phyloP scores from a whole-genome alignment of 2,113 vertebrate genomes.

The Aythya baeri region DNA sequence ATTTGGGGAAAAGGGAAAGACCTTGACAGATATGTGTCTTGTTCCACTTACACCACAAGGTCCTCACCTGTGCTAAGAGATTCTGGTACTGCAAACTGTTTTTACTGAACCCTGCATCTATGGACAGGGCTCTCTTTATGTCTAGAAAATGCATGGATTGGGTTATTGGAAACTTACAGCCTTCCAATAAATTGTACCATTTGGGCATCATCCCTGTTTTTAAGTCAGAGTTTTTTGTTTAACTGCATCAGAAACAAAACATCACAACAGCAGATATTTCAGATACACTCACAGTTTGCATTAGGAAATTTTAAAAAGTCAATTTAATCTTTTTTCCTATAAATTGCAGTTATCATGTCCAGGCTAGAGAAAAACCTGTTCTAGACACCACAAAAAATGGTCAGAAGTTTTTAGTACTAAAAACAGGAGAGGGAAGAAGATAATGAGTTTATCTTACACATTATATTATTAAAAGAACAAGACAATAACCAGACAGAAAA shows the following conservation, averaged over 20 bases:
- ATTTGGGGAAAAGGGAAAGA: background rate
- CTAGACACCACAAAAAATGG: background rate
- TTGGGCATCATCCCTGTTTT: background rate
- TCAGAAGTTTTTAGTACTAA: background rate
- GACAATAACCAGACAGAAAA: constrained; percentile 19
- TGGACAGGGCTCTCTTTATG: background rate
- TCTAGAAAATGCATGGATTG: background rate
- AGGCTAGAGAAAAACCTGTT: background rate
- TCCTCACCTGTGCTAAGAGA: background rate
- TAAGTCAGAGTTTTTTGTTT: background rate
- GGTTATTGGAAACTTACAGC: background rate
- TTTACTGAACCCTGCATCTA: background rate
- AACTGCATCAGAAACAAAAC: background rate
- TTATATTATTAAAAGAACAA: background rate
- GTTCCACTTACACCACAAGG: background rate
- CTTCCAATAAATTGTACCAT: background rate
- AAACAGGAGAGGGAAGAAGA: background rate
- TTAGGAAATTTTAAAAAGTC: background rate
- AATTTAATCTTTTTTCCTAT: background rate
- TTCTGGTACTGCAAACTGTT: background rate
- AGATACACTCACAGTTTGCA: background rate
- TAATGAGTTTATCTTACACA: background rate
- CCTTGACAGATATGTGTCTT: background rate
- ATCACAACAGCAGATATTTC: background rate
- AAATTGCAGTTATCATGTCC: background rate